Evolutionary conservation across 2,113 vertebrate species (phyloP).

Genomic region (Pogonocichla stellata): DNA sequence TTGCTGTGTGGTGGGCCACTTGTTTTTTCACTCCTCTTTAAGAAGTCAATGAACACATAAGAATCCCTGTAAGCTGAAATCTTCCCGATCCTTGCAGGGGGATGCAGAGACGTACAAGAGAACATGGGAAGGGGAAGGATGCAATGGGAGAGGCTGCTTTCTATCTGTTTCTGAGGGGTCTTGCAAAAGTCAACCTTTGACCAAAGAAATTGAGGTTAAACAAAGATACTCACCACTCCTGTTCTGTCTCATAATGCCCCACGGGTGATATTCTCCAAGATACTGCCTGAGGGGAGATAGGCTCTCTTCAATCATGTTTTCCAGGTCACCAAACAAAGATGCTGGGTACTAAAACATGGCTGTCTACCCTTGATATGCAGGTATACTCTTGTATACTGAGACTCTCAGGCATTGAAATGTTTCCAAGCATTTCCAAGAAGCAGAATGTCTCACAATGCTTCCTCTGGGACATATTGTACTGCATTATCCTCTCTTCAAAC

Average conservation of each 20-base stretch:
- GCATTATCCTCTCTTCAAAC: background rate
- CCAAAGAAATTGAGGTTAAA: background rate
- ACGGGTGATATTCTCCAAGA: background rate
- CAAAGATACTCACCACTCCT: background rate
- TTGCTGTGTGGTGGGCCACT: background rate
- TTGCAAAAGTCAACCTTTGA: background rate
- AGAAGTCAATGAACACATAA: background rate
- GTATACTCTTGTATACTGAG: background rate
- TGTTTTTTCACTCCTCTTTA: background rate
- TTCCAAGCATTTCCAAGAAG: conserved; percentile 27
- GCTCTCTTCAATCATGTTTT: background rate
- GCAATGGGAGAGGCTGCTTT: background rate
- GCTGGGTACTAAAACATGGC: background rate
- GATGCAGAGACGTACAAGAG: background rate
- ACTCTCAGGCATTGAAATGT: background rate
- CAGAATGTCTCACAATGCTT: background rate
- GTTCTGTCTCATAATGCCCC: background rate
- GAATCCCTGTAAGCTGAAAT: background rate
- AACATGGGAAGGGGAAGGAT: background rate
- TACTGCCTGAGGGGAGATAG: background rate
- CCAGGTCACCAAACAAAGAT: background rate
- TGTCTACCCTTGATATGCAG: background rate
- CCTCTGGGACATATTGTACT: background rate
- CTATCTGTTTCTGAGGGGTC: background rate
- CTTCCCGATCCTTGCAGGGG: background rate